phyloP scores from a whole-genome alignment of 2,113 vertebrate genomes.

The Gambusia affinis region DNA sequence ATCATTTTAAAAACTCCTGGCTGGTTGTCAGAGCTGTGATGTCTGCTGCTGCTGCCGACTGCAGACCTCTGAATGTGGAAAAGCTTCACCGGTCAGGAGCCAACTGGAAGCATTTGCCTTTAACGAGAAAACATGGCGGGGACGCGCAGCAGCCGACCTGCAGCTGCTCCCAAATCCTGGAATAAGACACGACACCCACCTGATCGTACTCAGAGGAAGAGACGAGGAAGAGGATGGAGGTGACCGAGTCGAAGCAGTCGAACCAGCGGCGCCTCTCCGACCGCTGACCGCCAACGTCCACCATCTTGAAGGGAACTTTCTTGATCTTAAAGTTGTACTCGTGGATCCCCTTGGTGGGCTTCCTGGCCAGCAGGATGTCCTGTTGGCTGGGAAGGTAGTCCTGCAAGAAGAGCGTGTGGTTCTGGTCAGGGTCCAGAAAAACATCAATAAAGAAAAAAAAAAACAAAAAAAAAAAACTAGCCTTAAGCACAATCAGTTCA shows the following conservation, averaged over 20 bases:
- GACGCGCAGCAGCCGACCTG: too few relatives aligned
- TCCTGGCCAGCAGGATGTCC: constrained; percentile 93
- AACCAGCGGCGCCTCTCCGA: constrained; percentile 96
- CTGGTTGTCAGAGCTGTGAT: too few relatives aligned
- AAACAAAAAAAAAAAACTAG: too few relatives aligned
- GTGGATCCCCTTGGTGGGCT: constrained; percentile 94
- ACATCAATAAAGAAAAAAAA: too few relatives aligned
- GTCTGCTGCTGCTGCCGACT: too few relatives aligned
- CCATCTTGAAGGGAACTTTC: constrained; percentile 98
- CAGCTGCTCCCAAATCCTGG: too few relatives aligned
- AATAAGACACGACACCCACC: constrained; percentile 43
- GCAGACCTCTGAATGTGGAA: too few relatives aligned
- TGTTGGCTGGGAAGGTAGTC: constrained; percentile 93
- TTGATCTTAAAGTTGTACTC: constrained; percentile 97
- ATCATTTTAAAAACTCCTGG: too few relatives aligned
- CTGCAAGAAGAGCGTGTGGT: constrained; percentile 65
- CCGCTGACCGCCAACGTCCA: constrained; percentile 94
- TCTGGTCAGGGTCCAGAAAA: not conserved
- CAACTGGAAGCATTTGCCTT: too few relatives aligned
- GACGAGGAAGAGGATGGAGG: constrained; percentile 94
- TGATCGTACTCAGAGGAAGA: constrained; percentile 97
- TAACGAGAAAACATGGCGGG: too few relatives aligned
- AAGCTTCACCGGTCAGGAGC: too few relatives aligned
- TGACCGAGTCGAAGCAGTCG: constrained; percentile 96
- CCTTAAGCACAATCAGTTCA: too few relatives aligned